Conservation (phyloP, 1,140 invertebrate genomes). For the Euglossa dilemma region DNA sequence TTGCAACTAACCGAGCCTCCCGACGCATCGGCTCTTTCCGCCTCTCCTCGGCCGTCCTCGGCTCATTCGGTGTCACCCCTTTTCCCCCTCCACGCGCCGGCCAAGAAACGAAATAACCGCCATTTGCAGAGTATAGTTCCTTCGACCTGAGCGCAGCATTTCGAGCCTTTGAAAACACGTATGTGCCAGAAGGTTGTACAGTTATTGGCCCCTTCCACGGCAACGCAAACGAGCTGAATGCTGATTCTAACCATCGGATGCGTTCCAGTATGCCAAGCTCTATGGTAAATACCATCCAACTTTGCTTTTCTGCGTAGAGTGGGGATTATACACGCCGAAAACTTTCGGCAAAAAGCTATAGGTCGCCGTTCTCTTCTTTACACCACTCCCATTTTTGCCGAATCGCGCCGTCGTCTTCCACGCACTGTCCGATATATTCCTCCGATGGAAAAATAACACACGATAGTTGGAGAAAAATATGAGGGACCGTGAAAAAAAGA, state of each 20-base stretch:
- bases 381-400: background rate
- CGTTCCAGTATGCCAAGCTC: slow-evolving; percentile 47
- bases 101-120: slow-evolving; percentile 67
- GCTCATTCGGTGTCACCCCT: slow-evolving; percentile 59
- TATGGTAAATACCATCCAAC: slow-evolving; percentile 27
- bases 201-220: slow-evolving; percentile 57
- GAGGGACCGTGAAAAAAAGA: background rate
- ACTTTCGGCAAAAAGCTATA: background rate
- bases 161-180: slow-evolving; percentile 33
- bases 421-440: background rate
- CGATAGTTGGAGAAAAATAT: background rate
- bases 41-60: slow-evolving; percentile 47
- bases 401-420: background rate
- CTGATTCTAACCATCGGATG: slow-evolving; percentile 45
- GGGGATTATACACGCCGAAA: background rate
- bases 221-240: slow-evolving; percentile 50
- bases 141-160: slow-evolving; percentile 64
- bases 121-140: slow-evolving; percentile 65
- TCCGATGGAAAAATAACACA: background rate
- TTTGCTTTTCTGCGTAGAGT: slow-evolving; percentile 1
- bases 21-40: slow-evolving; percentile 20
- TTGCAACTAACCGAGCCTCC: slow-evolving; percentile 57
- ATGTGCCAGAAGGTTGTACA: slow-evolving; percentile 54
- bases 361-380: background rate
- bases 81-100: slow-evolving; percentile 7